Conservation (phyloP, 2,113 vertebrate species). For the Syngnathoides biaculeatus region DNA sequence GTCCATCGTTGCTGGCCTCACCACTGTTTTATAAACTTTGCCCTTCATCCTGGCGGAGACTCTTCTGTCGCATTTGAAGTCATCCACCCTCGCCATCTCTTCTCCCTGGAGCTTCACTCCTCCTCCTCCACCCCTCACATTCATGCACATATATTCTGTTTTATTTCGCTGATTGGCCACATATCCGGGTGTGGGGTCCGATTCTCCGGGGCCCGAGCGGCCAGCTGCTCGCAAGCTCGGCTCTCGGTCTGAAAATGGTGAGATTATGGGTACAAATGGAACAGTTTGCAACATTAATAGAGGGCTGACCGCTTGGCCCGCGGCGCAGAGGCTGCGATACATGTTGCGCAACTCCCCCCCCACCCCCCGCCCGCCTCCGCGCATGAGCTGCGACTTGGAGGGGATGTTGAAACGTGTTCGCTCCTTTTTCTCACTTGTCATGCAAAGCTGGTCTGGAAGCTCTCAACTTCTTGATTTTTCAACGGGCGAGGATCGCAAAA, state of each 20-base stretch:
- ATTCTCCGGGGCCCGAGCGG: background rate
- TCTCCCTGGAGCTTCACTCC: too few species aligned
- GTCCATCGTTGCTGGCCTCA: too few species aligned
- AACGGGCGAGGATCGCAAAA: background rate
- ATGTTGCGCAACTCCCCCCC: background rate
- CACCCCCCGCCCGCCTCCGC: background rate
- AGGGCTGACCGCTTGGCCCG: background rate
- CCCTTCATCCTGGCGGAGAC: too few species aligned
- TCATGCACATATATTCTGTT: too few species aligned
- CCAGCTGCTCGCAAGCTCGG: background rate
- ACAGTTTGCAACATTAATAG: background rate
- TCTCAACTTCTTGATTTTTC: background rate
- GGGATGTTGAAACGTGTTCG: background rate
- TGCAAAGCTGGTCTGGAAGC: constrained; percentile 3
- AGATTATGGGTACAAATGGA: background rate
- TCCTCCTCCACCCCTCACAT: too few species aligned
- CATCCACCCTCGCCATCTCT: too few species aligned
- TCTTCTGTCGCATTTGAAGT: too few species aligned
- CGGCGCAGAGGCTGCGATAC: background rate
- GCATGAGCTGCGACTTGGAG: background rate
- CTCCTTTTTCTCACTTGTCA: background rate
- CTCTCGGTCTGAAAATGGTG: background rate
- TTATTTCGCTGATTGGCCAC: background rate
- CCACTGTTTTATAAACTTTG: too few species aligned
- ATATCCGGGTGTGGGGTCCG: background rate